A percentile compares a stretch with the other conserved stretches of the same genome.
Evolutionary conservation across 1,140 invertebrate species (phyloP).

Genomic region (Oryctes rhinoceros): DNA sequence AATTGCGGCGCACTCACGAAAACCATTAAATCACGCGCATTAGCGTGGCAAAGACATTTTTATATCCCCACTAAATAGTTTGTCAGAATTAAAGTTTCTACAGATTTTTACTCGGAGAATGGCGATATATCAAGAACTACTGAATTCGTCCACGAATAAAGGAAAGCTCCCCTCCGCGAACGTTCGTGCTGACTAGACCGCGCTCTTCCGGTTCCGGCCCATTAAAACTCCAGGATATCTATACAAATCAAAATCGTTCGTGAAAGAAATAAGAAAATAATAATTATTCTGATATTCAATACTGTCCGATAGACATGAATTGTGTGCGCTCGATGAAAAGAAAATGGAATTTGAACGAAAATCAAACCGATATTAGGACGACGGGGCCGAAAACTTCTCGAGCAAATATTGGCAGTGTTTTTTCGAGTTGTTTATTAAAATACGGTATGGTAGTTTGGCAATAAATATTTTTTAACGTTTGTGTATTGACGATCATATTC

Average conservation of each 20-base stretch:
- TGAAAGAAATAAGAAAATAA: constrained; percentile 38
- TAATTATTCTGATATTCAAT: constrained; percentile 30
- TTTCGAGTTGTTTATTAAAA: no score
- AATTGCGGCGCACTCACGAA: not conserved
- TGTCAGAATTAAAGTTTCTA: constrained; percentile 43
- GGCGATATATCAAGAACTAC: constrained; percentile 37
- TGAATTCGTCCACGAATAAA: constrained; percentile 36
- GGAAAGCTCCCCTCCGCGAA: constrained; percentile 15
- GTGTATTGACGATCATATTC: no score
- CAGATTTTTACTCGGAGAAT: constrained; percentile 26
- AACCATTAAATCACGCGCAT: not conserved
- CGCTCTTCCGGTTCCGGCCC: constrained; percentile 33
- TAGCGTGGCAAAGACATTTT: constrained; percentile 32
- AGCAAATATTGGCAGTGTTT: no score
- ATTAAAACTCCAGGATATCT: constrained; percentile 40
- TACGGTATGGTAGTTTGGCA: no score
- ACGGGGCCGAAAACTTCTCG: not conserved
- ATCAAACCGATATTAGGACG: not conserved
- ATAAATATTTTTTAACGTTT: no score
- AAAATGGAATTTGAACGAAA: not conserved
- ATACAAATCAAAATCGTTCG: constrained; percentile 37
- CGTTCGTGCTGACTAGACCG: constrained; percentile 27
- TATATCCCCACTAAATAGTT: constrained; percentile 42
- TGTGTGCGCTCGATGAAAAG: not conserved
- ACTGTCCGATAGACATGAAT: not conserved